Conservation (phyloP, 2,113 vertebrate genomes). For the Thermophis baileyi region DNA sequence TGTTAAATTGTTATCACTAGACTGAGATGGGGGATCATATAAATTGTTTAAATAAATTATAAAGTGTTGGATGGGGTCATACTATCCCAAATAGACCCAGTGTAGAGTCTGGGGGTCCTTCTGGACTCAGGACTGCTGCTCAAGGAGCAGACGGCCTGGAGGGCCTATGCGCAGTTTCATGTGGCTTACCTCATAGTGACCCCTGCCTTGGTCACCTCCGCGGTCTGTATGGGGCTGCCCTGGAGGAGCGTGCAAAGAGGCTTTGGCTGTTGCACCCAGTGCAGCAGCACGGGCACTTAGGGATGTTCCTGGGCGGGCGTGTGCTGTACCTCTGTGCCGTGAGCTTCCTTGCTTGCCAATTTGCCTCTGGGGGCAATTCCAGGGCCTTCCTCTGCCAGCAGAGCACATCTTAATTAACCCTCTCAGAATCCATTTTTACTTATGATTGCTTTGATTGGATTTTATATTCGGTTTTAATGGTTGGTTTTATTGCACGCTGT, state of each 20-base stretch:
- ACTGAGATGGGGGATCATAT: neutral
- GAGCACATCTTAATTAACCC: too few species aligned
- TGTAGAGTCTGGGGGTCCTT: neutral
- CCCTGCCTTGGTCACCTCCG: neutral
- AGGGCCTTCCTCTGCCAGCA: too few species aligned
- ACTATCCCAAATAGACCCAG: neutral
- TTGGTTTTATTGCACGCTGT: neutral
- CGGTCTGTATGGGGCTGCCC: neutral
- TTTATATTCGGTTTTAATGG: neutral
- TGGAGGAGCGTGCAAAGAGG: neutral
- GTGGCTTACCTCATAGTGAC: too few species aligned
- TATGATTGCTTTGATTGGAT: neutral
- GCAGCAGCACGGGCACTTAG: neutral
- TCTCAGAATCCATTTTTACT: too few species aligned
- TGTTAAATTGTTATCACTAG: neutral
- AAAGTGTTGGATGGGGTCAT: neutral
- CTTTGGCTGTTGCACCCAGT: neutral
- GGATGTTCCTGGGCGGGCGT: neutral
- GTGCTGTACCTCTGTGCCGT: neutral
- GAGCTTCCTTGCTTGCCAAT: neutral
- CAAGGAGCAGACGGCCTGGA: neutral
- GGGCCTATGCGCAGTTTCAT: neutral
- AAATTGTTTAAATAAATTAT: neutral
- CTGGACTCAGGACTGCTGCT: neutral
- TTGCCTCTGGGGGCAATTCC: neutral